Evolutionary conservation across 2,888 invertebrate genomes (phyloP), one percentile per base, ranked within the genome.

Genomic region (Maniola hyperantus): DNA sequence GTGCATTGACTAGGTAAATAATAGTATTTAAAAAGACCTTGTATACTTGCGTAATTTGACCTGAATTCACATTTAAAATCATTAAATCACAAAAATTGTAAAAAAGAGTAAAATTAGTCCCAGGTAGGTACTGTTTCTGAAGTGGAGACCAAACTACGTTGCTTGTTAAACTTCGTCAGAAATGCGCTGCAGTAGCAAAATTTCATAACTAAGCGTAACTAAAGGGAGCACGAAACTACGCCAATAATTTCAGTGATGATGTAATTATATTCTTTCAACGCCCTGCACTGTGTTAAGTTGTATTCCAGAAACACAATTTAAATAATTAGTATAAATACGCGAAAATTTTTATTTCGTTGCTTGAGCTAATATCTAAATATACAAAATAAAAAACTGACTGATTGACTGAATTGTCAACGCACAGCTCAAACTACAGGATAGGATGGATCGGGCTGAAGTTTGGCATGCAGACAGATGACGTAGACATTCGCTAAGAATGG

Each of bases 231-330:
- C 15, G n/a, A 34, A 60, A 60, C 46, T 60, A 34, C 10, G 60
- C 36, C 20, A 57, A 33, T 61, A 61, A 50, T 61, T 61, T 61
- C 46, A 34, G 61, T 51, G 36, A 61, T 61, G 36, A 39, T 39
- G 61, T 50, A 61, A 51, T 61, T 51, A 61, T 50, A 51, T 61
- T 61, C 36, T 61, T 50, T 50, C 61, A 36, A 60, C 48, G 36
- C n/a, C 50, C 39, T 51, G 61, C 51, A 39, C 61, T 50, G 13
- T 34, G 48, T 51, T n/a, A 60, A 48, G 60, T 50, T 34, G 34
- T 15, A 34, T 36, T 55, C n/a, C n/a, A 58, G 7, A 44, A 8
- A 44, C 26, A 44, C 8, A 58, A 58, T 59, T 59, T 48, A 48
- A 48, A n/a, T n/a, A n/a, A n/a, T n/a, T n/a, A n/a, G n/a, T n/a